A percentile compares a stretch with the other conserved stretches of the same genome.
Conservation (phyloP, 2,888 invertebrate species). For the Ommatoiulus sabulosus region DNA sequence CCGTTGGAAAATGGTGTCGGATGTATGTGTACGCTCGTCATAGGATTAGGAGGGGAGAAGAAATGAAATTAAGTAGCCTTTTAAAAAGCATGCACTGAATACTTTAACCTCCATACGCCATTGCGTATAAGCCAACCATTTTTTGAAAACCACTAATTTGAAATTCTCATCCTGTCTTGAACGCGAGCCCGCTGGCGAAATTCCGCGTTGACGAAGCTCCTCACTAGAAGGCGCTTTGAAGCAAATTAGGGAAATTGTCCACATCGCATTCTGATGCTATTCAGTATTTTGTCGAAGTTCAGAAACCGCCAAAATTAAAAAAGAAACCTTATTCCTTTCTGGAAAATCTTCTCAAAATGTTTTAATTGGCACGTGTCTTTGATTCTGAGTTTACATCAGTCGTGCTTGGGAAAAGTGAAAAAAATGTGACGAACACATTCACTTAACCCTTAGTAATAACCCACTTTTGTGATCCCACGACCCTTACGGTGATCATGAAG, state of each 20-base stretch:
- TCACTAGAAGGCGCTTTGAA: neutral
- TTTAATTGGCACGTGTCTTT: too few relatives aligned
- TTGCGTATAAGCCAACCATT: neutral
- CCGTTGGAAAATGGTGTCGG: constrained; percentile 38
- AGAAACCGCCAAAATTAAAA: too few relatives aligned
- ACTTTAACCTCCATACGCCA: neutral
- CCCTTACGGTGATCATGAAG: neutral
- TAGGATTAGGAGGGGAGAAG: neutral
- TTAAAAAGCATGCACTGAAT: constrained; percentile 12
- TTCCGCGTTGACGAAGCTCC: neutral
- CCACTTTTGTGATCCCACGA: neutral
- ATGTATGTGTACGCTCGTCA: constrained; percentile 10
- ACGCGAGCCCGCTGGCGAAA: neutral
- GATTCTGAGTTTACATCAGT: too few relatives aligned
- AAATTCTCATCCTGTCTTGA: neutral
- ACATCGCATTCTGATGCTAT: too few relatives aligned
- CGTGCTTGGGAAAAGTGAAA: too few relatives aligned
- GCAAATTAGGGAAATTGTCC: neutral
- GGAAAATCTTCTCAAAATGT: too few relatives aligned
- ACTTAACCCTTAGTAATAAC: neutral
- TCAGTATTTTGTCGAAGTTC: too few relatives aligned
- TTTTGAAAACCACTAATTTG: constrained; percentile 12
- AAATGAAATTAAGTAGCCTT: constrained; percentile 16
- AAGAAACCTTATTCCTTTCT: too few relatives aligned
- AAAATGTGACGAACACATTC: neutral